Evolutionary conservation across 2,797 vertebrate species (phyloP).

Genomic region (Gymnothorax javanicus): DNA sequence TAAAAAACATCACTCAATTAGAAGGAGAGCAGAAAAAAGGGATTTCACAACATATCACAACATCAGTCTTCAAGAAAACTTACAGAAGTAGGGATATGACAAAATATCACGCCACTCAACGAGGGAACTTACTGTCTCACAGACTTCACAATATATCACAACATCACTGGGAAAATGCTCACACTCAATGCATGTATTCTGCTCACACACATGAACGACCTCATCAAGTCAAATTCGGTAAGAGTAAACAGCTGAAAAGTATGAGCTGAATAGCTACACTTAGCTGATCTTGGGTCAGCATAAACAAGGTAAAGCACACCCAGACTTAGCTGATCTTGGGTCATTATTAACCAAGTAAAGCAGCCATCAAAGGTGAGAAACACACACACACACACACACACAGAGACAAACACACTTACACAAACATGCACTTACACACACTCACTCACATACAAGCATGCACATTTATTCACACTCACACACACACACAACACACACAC

Average conservation of each 20-base stretch:
- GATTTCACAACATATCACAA: not conserved
- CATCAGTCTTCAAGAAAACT: not conserved
- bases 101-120: not conserved
- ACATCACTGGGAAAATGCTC: not conserved
- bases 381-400: not conserved
- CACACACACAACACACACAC: not conserved
- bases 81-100: not conserved
- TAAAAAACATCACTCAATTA: no score
- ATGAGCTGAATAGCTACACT: not conserved
- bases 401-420: not conserved
- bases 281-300: not conserved
- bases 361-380: not conserved
- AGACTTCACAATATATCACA: not conserved
- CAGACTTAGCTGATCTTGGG: not conserved
- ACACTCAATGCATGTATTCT: not conserved
- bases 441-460: not conserved
- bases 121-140: not conserved
- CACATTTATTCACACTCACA: no score
- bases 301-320: not conserved
- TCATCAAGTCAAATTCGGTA: not conserved
- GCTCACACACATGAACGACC: not conserved
- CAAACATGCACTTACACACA: not conserved
- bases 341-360: no score
- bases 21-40: no score
- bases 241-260: not conserved